Base-by-base conservation (phyloP, 2,113 vertebrate genomes). In the Cyanoderma ruficeps region DNA sequence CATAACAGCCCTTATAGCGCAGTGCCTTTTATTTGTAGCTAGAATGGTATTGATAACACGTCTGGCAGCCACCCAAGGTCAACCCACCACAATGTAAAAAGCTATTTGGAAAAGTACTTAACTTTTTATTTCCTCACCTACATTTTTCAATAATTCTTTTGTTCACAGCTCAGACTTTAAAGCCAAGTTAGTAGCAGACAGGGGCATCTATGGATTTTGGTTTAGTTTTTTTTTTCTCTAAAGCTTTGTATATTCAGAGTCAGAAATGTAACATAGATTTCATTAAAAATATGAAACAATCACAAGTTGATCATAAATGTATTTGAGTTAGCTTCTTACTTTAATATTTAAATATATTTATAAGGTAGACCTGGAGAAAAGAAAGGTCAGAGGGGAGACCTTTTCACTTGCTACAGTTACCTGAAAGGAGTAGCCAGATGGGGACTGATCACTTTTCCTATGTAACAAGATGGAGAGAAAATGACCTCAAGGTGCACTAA, bases 71-170 rank as follows among this genome's bases (percentile, higher is more conserved):
- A 55, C 4, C 15, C 81, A 91, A 87, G 85, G 53, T 80, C 53
- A 89, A 69, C 30, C 25, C 37, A 50, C 44, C 64, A 60, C 9
- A 64, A 72, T 20, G 44, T 30, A 75, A 63, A 88, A 94, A 79
- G 16, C 13, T 94, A 21, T 82, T 55, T 79, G 35, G 42, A 87
- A 91, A 87, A 7, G 7, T 57, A 69, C 57, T 87, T 87, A 63
- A 57, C 20, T 70, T 94, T 82, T 61, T 81, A 64, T 94, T 94
- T 93, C 50, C 31, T 88, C 69, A 72, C 18, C 21, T 89, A 63
- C 22, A 64, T 75, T 87, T 93, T 88, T 82, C 57, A 86, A 41
- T 79, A 76, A 90, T 87, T 93, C 15, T 90, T 94, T 93, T 89
- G 42, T 92, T 87, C 53, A 63, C 41, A 67, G 35, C 20, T 91